Evolutionary conservation across 2,888 invertebrate species (phyloP).

Genomic region (Clitarchus hookeri): DNA sequence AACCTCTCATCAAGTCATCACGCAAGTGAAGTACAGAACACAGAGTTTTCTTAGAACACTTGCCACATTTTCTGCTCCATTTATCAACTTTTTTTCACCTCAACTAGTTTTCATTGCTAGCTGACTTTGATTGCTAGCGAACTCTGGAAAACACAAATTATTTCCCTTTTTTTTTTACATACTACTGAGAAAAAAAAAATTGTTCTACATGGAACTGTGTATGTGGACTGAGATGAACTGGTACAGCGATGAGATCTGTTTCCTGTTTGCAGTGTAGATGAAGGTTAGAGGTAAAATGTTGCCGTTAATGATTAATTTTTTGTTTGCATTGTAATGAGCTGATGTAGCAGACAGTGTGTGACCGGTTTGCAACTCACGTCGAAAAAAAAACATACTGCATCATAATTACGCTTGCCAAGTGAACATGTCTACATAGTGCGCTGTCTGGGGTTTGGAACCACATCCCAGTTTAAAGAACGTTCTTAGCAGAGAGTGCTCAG

Average conservation of each 20-base stretch:
- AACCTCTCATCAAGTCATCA: not conserved
- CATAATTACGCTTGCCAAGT: not conserved
- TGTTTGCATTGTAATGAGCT: not conserved
- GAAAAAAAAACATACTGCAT: not conserved
- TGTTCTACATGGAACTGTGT: not conserved
- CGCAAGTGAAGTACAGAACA: constrained; percentile 9
- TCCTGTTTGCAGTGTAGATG: not conserved
- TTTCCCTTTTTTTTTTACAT: constrained; percentile 4
- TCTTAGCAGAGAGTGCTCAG: too few species aligned
- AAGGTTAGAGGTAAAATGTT: not conserved
- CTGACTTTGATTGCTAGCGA: constrained; percentile 16
- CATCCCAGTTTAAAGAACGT: too few species aligned
- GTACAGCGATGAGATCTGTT: not conserved
- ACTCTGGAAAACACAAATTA: constrained; percentile 23
- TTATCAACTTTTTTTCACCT: not conserved
- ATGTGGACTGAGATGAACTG: not conserved
- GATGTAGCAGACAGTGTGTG: not conserved
- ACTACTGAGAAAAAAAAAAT: not conserved
- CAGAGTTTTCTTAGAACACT: not conserved
- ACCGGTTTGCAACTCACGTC: not conserved
- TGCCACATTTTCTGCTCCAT: not conserved
- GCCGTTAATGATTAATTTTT: not conserved
- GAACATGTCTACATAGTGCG: too few species aligned
- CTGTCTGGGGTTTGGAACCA: too few species aligned
- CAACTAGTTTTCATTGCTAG: not conserved